Evolutionary conservation across 2,797 vertebrate genomes (phyloP).

Genomic region (Paramormyrops hopkinsi): DNA sequence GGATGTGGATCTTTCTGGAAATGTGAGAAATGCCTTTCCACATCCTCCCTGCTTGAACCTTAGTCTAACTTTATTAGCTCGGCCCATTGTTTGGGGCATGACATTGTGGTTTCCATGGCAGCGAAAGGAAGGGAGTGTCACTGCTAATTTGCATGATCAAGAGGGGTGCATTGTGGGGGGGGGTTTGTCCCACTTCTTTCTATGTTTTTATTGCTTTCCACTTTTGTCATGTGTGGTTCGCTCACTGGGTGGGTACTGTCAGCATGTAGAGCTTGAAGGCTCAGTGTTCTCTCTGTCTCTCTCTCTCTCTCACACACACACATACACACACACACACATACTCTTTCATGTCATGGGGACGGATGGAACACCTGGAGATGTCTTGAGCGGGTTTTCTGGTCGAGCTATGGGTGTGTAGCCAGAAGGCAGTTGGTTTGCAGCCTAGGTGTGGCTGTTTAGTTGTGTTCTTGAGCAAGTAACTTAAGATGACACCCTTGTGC

Average conservation of each 20-base stretch:
- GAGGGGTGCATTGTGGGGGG: background rate
- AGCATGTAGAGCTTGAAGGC: background rate
- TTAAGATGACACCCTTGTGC: background rate
- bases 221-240: background rate
- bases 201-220: background rate
- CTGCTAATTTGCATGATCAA: constrained; percentile 13
- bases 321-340: background rate
- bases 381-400: background rate
- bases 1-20: background rate
- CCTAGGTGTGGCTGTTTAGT: background rate
- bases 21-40: background rate
- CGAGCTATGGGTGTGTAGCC: background rate
- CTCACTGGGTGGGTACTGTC: background rate
- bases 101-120: background rate
- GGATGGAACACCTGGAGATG: background rate
- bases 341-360: background rate
- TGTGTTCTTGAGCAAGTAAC: background rate
- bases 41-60: background rate
- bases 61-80: background rate
- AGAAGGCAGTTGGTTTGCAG: background rate
- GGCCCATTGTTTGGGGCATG: background rate
- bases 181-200: background rate
- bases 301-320: background rate
- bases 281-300: background rate
- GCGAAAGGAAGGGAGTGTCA: background rate